These are phyloP conservation scores for Disparrhopalites patrizii DNA, from an alignment of 2,888 invertebrate species.

Conservation along the genomic window DNA sequence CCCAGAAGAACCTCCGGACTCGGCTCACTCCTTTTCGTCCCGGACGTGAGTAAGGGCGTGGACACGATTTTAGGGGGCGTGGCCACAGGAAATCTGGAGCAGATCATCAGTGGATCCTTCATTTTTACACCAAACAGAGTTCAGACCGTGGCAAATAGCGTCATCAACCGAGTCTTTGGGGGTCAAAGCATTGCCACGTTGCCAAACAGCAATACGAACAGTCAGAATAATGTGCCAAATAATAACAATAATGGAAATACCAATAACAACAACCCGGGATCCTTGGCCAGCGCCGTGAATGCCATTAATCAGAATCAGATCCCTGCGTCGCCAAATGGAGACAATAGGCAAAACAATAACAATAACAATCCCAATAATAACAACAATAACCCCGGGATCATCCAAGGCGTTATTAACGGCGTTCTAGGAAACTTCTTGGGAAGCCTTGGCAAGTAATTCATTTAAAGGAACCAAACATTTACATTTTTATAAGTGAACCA, in stretches of 20 bases:
- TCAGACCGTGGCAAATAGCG: slow-evolving; percentile 27
- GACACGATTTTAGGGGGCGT: slow-evolving; percentile 31
- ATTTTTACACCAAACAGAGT: slow-evolving; percentile 30
- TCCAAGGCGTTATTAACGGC: too few species aligned
- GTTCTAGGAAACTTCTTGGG: too few species aligned
- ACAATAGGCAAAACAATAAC: too few species aligned
- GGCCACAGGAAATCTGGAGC: slow-evolving; percentile 24
- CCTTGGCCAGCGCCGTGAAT: too few species aligned
- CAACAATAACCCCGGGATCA: too few species aligned
- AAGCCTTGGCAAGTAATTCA: too few species aligned
- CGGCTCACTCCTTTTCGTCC: slow-evolving; percentile 22
- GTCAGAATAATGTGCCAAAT: slow-evolving; percentile 3
- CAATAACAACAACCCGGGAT: neutral
- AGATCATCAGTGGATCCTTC: slow-evolving; percentile 30
- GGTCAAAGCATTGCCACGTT: slow-evolving; percentile 17
- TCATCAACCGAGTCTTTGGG: slow-evolving; percentile 30
- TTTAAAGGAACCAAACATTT: too few species aligned
- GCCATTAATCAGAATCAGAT: too few species aligned
- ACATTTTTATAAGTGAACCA: too few species aligned
- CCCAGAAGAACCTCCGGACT: slow-evolving; percentile 3
- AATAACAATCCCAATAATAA: too few species aligned
- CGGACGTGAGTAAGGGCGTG: slow-evolving; percentile 27
- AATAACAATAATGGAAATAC: neutral
- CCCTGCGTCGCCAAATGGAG: too few species aligned
- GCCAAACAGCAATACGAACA: neutral